Evolutionary conservation across 2,888 invertebrate genomes (phyloP).

Genomic region (Iphiclides podalirius): DNA sequence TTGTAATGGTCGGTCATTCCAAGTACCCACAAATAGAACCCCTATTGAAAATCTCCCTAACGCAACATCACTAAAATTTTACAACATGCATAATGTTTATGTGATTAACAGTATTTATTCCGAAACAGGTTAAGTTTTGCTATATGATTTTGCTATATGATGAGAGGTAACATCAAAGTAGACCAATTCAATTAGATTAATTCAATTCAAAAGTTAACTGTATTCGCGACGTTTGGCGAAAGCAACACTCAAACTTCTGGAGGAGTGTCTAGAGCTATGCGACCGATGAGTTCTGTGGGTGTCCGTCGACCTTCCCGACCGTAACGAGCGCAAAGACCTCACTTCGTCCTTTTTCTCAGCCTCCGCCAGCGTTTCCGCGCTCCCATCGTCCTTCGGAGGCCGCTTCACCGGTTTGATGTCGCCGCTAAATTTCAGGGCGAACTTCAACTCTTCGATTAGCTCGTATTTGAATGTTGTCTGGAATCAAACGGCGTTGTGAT

Average conservation of each 20-base stretch:
- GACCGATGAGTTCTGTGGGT: conserved; percentile 58
- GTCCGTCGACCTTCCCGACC: conserved; percentile 52
- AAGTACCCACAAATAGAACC: no score
- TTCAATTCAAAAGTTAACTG: conserved; percentile 34
- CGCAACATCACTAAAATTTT: no score
- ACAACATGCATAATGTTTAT: no score
- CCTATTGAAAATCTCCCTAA: no score
- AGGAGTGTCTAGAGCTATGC: conserved; percentile 61
- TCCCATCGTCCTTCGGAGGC: conserved; percentile 47
- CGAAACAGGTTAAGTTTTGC: no score
- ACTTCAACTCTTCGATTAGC: conserved; percentile 82
- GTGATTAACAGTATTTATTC: no score
- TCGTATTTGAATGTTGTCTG: conserved; percentile 81
- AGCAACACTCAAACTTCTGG: conserved; percentile 57
- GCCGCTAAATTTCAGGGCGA: conserved; percentile 82
- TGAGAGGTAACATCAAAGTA: no score
- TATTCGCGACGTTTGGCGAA: conserved; percentile 62
- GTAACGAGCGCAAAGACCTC: conserved; percentile 52
- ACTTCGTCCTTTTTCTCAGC: conserved; percentile 60
- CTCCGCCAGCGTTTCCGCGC: conserved; percentile 55
- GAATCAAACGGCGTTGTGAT: conserved; percentile 21
- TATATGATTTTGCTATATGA: no score
- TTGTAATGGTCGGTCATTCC: no score
- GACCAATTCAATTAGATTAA: no score
- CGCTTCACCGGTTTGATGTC: conserved; percentile 81